phyloP scores from a whole-genome alignment of 2,888 invertebrate species.

The Pecten maximus region DNA sequence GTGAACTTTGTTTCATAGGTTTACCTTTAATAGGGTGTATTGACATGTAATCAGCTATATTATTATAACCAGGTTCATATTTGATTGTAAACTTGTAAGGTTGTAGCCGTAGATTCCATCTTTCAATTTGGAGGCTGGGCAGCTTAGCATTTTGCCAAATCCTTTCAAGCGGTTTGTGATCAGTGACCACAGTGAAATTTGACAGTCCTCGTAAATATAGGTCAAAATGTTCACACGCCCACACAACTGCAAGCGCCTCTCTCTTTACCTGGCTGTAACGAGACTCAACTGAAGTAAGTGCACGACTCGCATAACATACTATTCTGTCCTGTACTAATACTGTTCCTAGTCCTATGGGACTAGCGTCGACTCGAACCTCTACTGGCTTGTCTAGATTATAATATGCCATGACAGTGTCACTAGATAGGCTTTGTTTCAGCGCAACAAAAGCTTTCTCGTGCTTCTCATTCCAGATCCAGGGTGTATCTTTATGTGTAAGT shows the following conservation, averaged over 20 bases:
- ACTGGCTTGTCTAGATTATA: slow-evolving; percentile 53
- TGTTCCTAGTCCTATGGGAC: slow-evolving; percentile 59
- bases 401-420: slow-evolving; percentile 53
- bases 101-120: slow-evolving; percentile 63
- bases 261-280: neutral
- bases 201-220: slow-evolving; percentile 66
- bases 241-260: too few species aligned
- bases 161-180: slow-evolving; percentile 71
- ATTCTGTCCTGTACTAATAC: slow-evolving; percentile 39
- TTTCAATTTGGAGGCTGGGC: slow-evolving; percentile 64
- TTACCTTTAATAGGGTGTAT: slow-evolving; percentile 55
- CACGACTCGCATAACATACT: slow-evolving; percentile 59
- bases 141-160: slow-evolving; percentile 65
- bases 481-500: slow-evolving; percentile 54
- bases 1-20: too few species aligned
- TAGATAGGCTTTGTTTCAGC: slow-evolving; percentile 49
- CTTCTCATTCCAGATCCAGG: slow-evolving; percentile 53
- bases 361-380: slow-evolving; percentile 58
- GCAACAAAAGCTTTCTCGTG: slow-evolving; percentile 55
- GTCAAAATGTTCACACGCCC: slow-evolving; percentile 72
- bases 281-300: slow-evolving; percentile 44
- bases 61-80: slow-evolving; percentile 64
- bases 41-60: slow-evolving; percentile 66
- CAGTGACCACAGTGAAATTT: slow-evolving; percentile 63
- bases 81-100: slow-evolving; percentile 59